Conservation (phyloP, 30 jellyfish, hydroid and myxozoan species). For the Cassiopea xamachana region DNA sequence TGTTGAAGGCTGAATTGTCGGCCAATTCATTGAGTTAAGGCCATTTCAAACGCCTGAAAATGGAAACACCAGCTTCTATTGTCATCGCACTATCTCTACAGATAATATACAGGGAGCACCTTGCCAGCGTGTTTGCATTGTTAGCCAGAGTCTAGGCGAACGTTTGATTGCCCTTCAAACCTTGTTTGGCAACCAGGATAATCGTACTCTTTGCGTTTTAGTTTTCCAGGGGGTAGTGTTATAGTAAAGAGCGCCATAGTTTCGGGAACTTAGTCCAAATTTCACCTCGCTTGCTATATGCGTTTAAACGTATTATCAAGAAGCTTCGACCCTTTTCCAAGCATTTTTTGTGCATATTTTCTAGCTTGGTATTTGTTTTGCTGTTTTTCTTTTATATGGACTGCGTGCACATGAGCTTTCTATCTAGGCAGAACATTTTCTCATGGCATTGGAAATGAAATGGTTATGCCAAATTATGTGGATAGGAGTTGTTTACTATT, state of each 20-base stretch:
- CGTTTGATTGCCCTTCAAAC: not conserved
- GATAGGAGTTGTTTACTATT: not conserved
- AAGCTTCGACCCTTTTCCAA: too few species aligned
- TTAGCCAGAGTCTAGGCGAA: not conserved
- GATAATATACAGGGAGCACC: not conserved
- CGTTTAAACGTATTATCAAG: too few species aligned
- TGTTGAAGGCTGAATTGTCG: not conserved
- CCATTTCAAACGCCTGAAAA: constrained; percentile 3
- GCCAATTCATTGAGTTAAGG: not conserved
- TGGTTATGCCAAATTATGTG: not conserved
- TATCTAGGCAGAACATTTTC: too few species aligned
- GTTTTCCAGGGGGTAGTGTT: constrained; percentile 10
- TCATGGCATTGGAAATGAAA: too few species aligned
- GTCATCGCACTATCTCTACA: not conserved
- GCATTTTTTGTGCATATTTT: not conserved
- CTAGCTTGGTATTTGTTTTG: not conserved
- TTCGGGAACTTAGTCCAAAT: too few species aligned
- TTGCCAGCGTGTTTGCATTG: not conserved
- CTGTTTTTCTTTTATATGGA: not conserved
- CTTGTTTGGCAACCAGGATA: not conserved
- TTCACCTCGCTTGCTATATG: too few species aligned
- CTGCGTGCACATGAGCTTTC: not conserved
- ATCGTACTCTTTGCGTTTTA: not conserved
- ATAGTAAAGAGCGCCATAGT: too few species aligned
- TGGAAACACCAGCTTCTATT: constrained; percentile 5